Conservation (phyloP, 1,140 invertebrate species). For the Onthophagus taurus region DNA sequence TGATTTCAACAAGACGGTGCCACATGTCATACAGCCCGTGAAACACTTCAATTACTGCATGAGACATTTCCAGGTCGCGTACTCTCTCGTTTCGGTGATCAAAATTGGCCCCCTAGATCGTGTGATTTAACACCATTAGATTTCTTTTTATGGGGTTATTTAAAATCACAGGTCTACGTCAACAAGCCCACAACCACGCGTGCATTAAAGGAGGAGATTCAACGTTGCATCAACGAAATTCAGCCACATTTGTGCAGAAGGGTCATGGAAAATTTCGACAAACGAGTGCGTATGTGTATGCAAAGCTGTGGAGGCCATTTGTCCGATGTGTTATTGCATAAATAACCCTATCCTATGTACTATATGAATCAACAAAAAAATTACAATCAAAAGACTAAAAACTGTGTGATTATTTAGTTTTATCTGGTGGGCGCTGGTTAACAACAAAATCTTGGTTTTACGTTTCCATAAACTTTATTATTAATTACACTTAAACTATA, state of each 20-base stretch:
- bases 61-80: conserved; percentile 22
- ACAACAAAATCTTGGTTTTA: too few relatives aligned
- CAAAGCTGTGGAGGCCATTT: conserved; percentile 3
- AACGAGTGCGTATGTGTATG: conserved; percentile 2
- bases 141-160: conserved; percentile 19
- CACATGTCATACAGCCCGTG: conserved; percentile 20
- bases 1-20: conserved; percentile 23
- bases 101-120: conserved; percentile 21
- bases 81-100: conserved; percentile 23
- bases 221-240: conserved; percentile 24
- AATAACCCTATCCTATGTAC: too few relatives aligned
- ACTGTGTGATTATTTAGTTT: too few relatives aligned
- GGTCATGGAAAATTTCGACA: conserved; percentile 7
- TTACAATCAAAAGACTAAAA: too few relatives aligned
- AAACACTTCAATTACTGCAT: conserved; percentile 24
- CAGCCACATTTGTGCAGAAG: conserved; percentile 22
- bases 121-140: conserved; percentile 24
- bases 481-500: too few relatives aligned
- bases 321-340: too few relatives aligned
- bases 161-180: conserved; percentile 21
- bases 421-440: too few relatives aligned
- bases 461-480: too few relatives aligned
- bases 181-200: conserved; percentile 21
- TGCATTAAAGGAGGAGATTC: conserved; percentile 21
- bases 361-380: too few relatives aligned